Conservation (phyloP, 2,113 vertebrate species). For the Gyps fulvus region DNA sequence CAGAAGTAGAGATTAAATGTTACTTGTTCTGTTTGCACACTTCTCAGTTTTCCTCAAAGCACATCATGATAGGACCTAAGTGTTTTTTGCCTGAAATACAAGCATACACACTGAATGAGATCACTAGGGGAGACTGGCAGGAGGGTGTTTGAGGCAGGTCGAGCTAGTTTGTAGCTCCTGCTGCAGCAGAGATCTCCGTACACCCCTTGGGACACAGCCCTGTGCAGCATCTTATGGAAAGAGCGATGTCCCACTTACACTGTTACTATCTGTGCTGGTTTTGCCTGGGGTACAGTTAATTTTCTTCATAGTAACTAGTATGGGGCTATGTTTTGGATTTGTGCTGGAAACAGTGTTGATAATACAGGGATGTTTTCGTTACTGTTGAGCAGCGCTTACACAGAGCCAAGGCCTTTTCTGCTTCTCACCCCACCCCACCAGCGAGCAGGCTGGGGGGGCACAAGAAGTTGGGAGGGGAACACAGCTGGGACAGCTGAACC, state of each 20-base stretch:
- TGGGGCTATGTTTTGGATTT: not conserved
- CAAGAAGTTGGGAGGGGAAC: too few relatives aligned
- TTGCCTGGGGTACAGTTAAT: not conserved
- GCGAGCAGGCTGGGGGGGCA: too few relatives aligned
- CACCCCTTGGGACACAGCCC: too few relatives aligned
- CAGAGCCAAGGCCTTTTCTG: not conserved
- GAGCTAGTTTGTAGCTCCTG: not conserved
- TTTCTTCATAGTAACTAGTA: not conserved
- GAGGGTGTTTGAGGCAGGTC: not conserved
- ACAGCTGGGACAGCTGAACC: too few relatives aligned
- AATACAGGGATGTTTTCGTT: not conserved
- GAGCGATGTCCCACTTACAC: not conserved
- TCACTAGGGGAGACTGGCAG: not conserved
- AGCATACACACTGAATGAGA: not conserved
- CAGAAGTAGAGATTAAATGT: not conserved
- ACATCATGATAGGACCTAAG: not conserved
- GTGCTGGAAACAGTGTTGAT: not conserved
- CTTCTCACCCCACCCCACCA: not conserved
- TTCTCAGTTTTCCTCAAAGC: not conserved
- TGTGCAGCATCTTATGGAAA: rapidly evolving
- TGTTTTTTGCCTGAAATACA: not conserved
- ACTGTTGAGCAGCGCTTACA: not conserved
- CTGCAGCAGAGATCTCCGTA: not conserved
- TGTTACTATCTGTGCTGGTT: not conserved
- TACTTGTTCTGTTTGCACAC: not conserved